phyloP scores from a whole-genome alignment of 1,140 invertebrate species.

The Acromyrmex charruanus region DNA sequence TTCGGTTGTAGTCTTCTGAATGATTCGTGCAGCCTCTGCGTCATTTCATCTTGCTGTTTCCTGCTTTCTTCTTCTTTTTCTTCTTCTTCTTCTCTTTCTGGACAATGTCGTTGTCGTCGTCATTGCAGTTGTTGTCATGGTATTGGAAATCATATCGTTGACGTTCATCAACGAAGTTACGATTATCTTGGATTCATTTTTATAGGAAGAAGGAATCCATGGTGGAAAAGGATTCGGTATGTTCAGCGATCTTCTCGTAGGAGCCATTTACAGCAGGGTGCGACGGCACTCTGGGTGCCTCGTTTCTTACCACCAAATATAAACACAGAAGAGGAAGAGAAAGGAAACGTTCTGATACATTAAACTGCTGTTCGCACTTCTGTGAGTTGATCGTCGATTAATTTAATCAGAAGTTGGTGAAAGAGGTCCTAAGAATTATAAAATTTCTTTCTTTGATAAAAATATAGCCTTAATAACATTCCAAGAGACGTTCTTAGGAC shows the following conservation, averaged over 20 bases:
- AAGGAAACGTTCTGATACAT: too few relatives aligned
- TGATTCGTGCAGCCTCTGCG: constrained; percentile 61
- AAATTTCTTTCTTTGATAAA: neutral
- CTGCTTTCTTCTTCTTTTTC: constrained; percentile 3
- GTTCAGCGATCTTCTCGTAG: too few relatives aligned
- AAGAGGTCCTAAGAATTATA: neutral
- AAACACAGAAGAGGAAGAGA: too few relatives aligned
- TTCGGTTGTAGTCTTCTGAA: constrained; percentile 46
- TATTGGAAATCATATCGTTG: neutral
- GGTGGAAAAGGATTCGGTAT: constrained; percentile 86
- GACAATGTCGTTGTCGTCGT: neutral
- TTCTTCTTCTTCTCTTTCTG: constrained; percentile 33
- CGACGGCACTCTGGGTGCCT: too few relatives aligned
- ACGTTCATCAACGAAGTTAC: neutral
- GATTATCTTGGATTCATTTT: constrained; percentile 64
- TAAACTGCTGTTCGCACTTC: too few relatives aligned
- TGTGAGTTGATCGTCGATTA: too few relatives aligned
- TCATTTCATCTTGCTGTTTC: constrained; percentile 48
- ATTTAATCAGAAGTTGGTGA: too few relatives aligned
- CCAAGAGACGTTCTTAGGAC: too few relatives aligned
- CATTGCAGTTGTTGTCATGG: neutral
- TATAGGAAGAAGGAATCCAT: constrained; percentile 83
- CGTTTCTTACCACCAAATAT: too few relatives aligned
- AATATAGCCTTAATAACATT: neutral
- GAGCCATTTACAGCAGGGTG: too few relatives aligned